Base-by-base conservation (phyloP, 2,888 invertebrate genomes). In the Ametastegia equiseti region DNA sequence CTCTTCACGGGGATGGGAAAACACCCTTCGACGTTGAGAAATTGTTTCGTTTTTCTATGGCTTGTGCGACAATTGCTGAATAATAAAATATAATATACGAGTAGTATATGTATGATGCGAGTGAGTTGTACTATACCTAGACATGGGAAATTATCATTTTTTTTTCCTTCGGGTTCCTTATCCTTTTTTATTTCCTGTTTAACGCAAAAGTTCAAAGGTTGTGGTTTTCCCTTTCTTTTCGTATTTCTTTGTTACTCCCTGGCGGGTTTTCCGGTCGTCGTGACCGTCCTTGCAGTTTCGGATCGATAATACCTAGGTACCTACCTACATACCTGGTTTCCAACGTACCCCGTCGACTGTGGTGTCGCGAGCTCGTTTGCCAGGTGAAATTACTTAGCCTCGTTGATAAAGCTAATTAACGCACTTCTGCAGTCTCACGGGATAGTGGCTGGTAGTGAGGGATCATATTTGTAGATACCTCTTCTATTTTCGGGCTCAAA, bases 401-500 rank as follows among this genome's bases (percentile, higher is more conserved):
- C 45, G 71, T 71, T 71, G 71, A 71, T 71, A 71, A 27, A 47
- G 9, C 71, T 47, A 71, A 71, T 71, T 71, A 71, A 71, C 71
- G 47, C 45, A 42, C 45, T 45, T 11, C 33, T 63, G 11, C 6
- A 33, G 33, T 33, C 63, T 63, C 63, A n/a, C 33, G 36, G 33
- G 36, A 63, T 23, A 54, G 23, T 19, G 23, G 63, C 33, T 33
- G 15, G 33, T 33, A 63, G 33, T 63, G 30, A 11, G 33, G 11
- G n/a, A 4, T 23, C 11, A 23, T 54, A 23, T 54, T 9, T 54
- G 23, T 54, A 54, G 23, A 23, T 19, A 54, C 7, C 19, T 54
- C n/a, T n/a, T n/a, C n/a, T n/a, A n/a, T n/a, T n/a, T n/a, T n/a
- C n/a, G n/a, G n/a, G n/a, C n/a, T n/a, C n/a, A n/a, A n/a, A n/a